A percentile compares a stretch with the other conserved stretches of the same genome.
phyloP scores from a whole-genome alignment of 1,140 invertebrate genomes.

The Drosophila virilis region DNA sequence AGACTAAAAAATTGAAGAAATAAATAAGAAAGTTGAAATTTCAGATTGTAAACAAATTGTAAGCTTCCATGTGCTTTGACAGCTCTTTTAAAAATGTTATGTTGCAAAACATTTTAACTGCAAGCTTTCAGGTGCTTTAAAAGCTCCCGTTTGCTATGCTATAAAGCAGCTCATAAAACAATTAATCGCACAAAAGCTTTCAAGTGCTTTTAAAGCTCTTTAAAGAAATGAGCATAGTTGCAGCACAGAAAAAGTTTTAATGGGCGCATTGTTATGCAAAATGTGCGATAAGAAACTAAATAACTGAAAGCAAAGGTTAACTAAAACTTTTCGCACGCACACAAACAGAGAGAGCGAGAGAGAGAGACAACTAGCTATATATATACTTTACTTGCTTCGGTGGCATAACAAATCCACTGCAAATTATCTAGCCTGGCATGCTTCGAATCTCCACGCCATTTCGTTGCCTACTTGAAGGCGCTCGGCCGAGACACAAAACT shows the following conservation, averaged over 20 bases:
- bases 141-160: too few relatives aligned
- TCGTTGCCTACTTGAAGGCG: slow-evolving; percentile 40
- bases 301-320: slow-evolving; percentile 51
- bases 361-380: not conserved
- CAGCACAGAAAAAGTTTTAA: slow-evolving; percentile 1
- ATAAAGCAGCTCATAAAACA: too few relatives aligned
- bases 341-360: not conserved
- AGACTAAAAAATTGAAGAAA: too few relatives aligned
- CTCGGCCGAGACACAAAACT: slow-evolving; percentile 40
- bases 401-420: slow-evolving; percentile 69
- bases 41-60: not conserved
- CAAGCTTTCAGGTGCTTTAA: not conserved
- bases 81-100: not conserved
- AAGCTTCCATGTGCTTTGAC: slow-evolving; percentile 7
- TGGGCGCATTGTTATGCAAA: slow-evolving; percentile 15
- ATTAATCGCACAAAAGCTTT: not conserved
- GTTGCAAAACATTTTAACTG: not conserved
- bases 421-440: slow-evolving; percentile 71
- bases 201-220: not conserved
- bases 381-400: not conserved
- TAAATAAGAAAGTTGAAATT: too few relatives aligned
- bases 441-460: slow-evolving; percentile 19
- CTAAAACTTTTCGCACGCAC: slow-evolving; percentile 13
- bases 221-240: not conserved
- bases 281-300: slow-evolving; percentile 20